Base-by-base conservation (phyloP, 2,797 vertebrate species). In the Pangasius djambal region DNA sequence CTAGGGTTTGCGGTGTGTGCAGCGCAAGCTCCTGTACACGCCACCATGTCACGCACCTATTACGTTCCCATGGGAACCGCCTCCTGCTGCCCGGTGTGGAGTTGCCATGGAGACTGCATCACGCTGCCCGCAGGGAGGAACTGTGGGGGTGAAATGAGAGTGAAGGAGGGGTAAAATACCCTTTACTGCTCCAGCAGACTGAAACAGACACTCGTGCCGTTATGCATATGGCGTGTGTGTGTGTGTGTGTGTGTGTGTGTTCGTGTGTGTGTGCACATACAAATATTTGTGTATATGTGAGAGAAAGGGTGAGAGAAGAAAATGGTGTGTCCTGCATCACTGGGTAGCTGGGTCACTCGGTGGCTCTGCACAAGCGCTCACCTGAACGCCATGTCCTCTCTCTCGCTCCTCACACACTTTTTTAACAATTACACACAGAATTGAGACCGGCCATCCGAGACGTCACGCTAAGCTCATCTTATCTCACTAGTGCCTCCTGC, bases 51-150 rank as follows among this genome's bases (percentile, higher is more conserved):
- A 95, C 93, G 92, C 93, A 89, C 93, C 92, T 92, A 93, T 94
- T 92, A 93, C 90, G 92, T 95, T 94, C 92, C 95, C 93, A 95
- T 95, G 94, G 95, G 94, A 95, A 95, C 94, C 90, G 72, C 90
- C 87, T 88, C 88, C 77, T 40, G 40, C 79, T 85, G 85, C 86
- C 86, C 25, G 34, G 89, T 94, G 93, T 95, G 94, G 93, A 93
- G 94, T 95, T 95, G 90, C 91, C 91, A 93, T 94, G 89, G 94
- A 93, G 90, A 94, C 88, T 79, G 88, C 79, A 81, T 88, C 87
- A 87, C 61, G 34, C 75, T 88, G 90, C 86, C 86, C 57, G 44
- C 31, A 57, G 83, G 89, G 88, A 89, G 85, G 86, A 89, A 70
- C 83, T 88, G 78, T 88, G 70, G 91, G 88, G 91, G 88, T 91